Conservation (phyloP, 2,113 vertebrate genomes). For the Macrotis lagotis region DNA sequence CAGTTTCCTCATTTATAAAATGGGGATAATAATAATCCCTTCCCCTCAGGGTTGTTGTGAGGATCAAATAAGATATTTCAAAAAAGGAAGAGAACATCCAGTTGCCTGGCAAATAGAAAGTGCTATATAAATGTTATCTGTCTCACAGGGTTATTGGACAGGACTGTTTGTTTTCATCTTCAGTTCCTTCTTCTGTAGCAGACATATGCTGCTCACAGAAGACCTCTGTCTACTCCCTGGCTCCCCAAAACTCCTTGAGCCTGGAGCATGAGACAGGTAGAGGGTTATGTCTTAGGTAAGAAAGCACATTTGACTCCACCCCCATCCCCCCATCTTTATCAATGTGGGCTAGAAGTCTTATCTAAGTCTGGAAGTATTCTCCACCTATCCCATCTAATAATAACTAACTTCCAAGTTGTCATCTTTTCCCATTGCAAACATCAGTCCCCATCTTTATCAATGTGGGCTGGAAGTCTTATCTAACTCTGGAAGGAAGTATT, state of each 20-base stretch:
- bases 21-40: background rate
- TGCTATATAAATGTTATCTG: background rate
- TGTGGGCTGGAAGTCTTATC: background rate
- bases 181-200: background rate
- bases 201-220: background rate
- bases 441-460: background rate
- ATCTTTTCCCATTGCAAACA: background rate
- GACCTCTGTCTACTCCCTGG: background rate
- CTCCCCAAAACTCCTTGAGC: background rate
- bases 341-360: background rate
- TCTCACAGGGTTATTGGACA: background rate
- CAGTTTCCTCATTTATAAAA: background rate
- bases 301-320: background rate
- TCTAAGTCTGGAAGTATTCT: background rate
- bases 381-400: background rate
- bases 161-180: background rate
- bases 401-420: background rate
- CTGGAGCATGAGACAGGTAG: background rate
- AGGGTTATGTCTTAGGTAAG: background rate
- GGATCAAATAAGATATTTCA: background rate
- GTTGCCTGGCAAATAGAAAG: background rate
- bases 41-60: background rate
- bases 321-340: background rate
- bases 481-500: background rate
- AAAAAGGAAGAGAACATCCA: no score